Evolutionary conservation across 1,140 invertebrate genomes (phyloP).

Genomic region (Charaxes varanes): DNA sequence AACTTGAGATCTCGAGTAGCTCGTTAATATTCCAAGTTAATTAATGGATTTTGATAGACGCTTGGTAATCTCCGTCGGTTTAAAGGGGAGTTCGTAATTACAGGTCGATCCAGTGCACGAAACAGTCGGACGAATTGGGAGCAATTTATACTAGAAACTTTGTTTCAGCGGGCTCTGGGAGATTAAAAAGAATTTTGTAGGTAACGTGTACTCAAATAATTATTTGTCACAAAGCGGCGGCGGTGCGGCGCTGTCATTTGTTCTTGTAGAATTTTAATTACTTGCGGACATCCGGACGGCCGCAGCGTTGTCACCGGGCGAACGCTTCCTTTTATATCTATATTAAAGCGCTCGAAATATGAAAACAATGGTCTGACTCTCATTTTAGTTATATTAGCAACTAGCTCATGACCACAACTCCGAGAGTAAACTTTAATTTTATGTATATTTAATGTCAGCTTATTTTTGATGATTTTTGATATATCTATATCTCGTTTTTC

Average conservation of each 20-base stretch:
- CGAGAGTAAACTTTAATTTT: too few relatives aligned
- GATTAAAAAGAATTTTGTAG: slow-evolving; percentile 11
- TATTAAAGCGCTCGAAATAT: too few relatives aligned
- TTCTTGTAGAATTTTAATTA: slow-evolving; percentile 66
- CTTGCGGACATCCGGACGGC: slow-evolving; percentile 51
- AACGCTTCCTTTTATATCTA: slow-evolving; percentile 12
- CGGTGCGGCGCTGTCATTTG: slow-evolving; percentile 32
- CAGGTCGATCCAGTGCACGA: slow-evolving; percentile 30
- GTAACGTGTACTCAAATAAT: slow-evolving; percentile 29
- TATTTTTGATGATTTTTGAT: too few relatives aligned
- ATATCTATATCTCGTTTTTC: too few relatives aligned
- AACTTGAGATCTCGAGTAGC: slow-evolving; percentile 55
- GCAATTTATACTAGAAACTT: slow-evolving; percentile 7
- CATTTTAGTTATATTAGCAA: too few relatives aligned
- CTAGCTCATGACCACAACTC: too few relatives aligned
- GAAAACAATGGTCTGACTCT: too few relatives aligned
- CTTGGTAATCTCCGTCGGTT: slow-evolving; percentile 37
- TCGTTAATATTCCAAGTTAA: slow-evolving; percentile 67
- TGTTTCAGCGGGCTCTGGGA: slow-evolving; percentile 4
- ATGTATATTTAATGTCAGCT: too few relatives aligned
- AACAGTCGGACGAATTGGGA: slow-evolving; percentile 8
- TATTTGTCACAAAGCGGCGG: slow-evolving; percentile 28
- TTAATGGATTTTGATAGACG: slow-evolving; percentile 65
- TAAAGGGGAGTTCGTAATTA: slow-evolving; percentile 49
- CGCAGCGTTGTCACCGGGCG: slow-evolving; percentile 23